Evolutionary conservation across 2,113 vertebrate species (phyloP), one percentile per base, ranked within the genome.

Genomic region (Rissa tridactyla): DNA sequence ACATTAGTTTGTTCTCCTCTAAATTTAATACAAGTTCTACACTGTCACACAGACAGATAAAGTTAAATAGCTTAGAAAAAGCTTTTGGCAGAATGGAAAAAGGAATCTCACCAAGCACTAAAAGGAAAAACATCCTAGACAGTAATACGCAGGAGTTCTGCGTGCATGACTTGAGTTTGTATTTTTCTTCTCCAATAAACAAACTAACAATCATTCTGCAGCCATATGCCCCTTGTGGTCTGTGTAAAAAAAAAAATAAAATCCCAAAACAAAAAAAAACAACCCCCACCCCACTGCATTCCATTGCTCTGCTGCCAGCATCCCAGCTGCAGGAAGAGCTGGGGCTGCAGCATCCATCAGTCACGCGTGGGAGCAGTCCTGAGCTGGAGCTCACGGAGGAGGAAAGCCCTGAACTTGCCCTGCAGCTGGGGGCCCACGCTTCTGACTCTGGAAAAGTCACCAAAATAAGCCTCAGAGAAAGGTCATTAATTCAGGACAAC

Each of bases 11-110:
- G 46, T 80, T 62, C 32, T 68, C 61, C 44, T 91, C 62, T 65
- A 54, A 91, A 85, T 76, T 87, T 34, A 57, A 78, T 68, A 46
- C 21, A 72, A 80, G 42, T 94, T 92, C 86, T 66, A 83, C 52
- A 26, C 32, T 62, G 83, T 80, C 78, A 91, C 36, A 61, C 40
- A 82, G 36, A 49, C 17, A 36, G n/a, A 55, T 36, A 69, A 60
- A 91, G 65, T 88, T 62, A 88, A 96, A 95, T 6, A 90, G 81
- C 83, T 89, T n/a, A 87, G 62, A 76, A 69, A 92, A 84, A 42
- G 9, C 70, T 94, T 72, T 40, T 2, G 4, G 34, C 40, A 91
- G 17, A n/a, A 55, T 32, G 13, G 49, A 55, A 89, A 84, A 79
- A 51, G 16, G 14, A 87, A 75, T 25, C 15, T 86, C 55, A 52